Conservation (phyloP, 1,140 invertebrate species). For the Thrips palmi region DNA sequence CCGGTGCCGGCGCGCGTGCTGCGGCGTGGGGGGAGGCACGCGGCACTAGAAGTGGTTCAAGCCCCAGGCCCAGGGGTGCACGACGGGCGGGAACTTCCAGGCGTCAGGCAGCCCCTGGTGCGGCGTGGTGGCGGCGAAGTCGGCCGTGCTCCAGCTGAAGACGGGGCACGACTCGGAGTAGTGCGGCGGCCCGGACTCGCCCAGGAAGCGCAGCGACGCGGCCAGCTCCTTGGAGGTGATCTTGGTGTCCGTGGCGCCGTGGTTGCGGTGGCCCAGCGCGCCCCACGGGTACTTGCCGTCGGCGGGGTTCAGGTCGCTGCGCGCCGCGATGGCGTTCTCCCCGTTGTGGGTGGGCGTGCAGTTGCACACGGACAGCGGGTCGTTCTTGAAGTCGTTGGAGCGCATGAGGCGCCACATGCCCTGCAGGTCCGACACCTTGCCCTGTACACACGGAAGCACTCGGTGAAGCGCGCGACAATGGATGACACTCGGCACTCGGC, state of each 20-base stretch:
- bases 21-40: too few relatives aligned
- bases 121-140: too few relatives aligned
- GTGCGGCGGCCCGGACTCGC: slow-evolving; percentile 5
- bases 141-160: too few relatives aligned
- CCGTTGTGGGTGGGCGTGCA: slow-evolving; percentile 53
- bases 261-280: slow-evolving; percentile 39
- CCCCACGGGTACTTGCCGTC: slow-evolving; percentile 45
- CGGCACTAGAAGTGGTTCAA: too few relatives aligned
- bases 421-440: slow-evolving; percentile 8
- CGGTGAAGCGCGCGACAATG: too few relatives aligned
- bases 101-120: too few relatives aligned
- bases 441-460: not conserved
- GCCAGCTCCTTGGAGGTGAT: slow-evolving; percentile 20
- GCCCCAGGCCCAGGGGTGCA: too few relatives aligned
- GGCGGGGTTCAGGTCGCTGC: slow-evolving; percentile 47
- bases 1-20: too few relatives aligned
- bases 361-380: slow-evolving; percentile 42
- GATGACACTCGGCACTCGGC: too few relatives aligned
- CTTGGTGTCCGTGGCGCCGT: slow-evolving; percentile 48
- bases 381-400: slow-evolving; percentile 54
- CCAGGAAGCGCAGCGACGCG: not conserved
- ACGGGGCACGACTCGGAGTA: too few relatives aligned
- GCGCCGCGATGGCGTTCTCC: slow-evolving; percentile 49
- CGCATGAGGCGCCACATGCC: slow-evolving; percentile 43
- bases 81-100: too few relatives aligned